Evolutionary conservation across 1,140 invertebrate species (phyloP), one percentile per base, ranked within the genome.

Genomic region (Sinella curviseta): DNA sequence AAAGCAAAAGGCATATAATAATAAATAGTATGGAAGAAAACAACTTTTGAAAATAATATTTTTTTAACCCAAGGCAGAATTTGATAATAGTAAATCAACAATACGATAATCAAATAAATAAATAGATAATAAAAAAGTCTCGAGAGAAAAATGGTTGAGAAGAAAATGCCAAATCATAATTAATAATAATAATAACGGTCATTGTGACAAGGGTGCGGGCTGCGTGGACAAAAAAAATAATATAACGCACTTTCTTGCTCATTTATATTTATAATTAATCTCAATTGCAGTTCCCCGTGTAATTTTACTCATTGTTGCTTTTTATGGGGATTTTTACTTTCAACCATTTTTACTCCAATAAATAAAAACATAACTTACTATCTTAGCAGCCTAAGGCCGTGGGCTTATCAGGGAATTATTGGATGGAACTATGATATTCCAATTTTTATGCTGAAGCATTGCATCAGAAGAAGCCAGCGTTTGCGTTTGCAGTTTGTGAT

Each of bases 391-490:
- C 17, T 60, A 60, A 60, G 57, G 57, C 57, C 57, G 12, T 12
- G 57, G 57, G 24, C 12, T 26, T 17, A 60, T 60, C 57, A 60
- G 57, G 57, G 57, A 14, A 60, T 60, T 60, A 60, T 60, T 60
- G 14, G 57, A 60, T 60, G 57, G 12, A 60, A 60, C 57, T 60
- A 60, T 17, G 57, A 60, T 60, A 26, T 60, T 60, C 57, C 57
- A 60, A 60, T 60, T 60, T 60, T 60, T 60, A 60, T 60, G 57
- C 57, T 60, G 57, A 60, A 60, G 57, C 57, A 60, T 60, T 60
- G 57, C 57, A 60, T 60, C 57, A 60, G 57, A 60, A 60, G 57
- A 60, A 60, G 57, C 57, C 57, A 60, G 57, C 57, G 57, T 60
- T 60, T 60, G 57, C 57, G 57, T 60, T 60, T 60, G 57, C 57